phyloP scores from a whole-genome alignment of 2,113 vertebrate species.

The Pipa parva region DNA sequence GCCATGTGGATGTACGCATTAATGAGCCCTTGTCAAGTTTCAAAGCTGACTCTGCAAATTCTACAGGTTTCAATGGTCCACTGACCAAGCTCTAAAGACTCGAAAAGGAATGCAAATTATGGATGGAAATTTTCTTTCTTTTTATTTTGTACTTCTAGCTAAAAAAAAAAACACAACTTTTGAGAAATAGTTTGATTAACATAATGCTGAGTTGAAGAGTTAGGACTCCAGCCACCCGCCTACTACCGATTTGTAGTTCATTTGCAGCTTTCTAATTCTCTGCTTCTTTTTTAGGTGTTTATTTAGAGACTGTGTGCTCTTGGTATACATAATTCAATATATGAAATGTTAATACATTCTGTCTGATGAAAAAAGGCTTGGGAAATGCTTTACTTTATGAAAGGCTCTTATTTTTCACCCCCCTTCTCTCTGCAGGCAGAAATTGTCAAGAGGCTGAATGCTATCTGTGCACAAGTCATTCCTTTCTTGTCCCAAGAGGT shows the following conservation, averaged over 20 bases:
- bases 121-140: conserved; percentile 35
- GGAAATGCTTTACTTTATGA: conserved; percentile 46
- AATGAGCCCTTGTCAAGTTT: conserved; percentile 38
- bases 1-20: conserved; percentile 32
- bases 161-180: conserved; percentile 43
- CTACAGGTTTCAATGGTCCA: conserved; percentile 33
- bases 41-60: conserved; percentile 32
- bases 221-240: conserved; percentile 28
- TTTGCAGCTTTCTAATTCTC: conserved; percentile 1
- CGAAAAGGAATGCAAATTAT: conserved; percentile 23
- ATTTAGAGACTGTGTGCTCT: conserved; percentile 4
- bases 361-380: conserved; percentile 41
- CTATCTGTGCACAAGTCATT: conserved; percentile 96
- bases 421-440: conserved; percentile 78
- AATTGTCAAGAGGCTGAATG: conserved; percentile 95
- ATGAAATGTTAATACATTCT: conserved; percentile 33
- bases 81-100: conserved; percentile 32
- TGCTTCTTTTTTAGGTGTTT: conserved; percentile 21
- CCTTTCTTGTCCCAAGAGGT: conserved; percentile 96
- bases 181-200: conserved; percentile 42
- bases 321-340: neutral
- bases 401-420: conserved; percentile 50
- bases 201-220: conserved; percentile 43
- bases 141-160: conserved; percentile 17
- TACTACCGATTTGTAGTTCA: conserved; percentile 39